These are phyloP conservation scores for Epinotia ramella DNA, from an alignment of 2,888 invertebrate species.

Conservation along the genomic window DNA sequence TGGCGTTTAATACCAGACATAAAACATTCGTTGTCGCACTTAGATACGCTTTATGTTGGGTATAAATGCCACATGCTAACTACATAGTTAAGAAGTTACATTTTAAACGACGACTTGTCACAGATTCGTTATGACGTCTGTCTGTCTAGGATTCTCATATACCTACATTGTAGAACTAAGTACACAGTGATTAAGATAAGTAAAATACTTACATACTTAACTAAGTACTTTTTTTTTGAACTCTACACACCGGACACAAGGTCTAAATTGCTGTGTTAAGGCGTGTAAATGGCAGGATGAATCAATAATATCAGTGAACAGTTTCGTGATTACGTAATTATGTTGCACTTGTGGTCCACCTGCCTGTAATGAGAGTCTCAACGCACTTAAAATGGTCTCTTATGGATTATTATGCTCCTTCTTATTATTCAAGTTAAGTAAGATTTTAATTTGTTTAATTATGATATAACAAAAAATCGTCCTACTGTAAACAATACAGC, in stretches of 20 bases:
- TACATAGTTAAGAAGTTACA: not conserved
- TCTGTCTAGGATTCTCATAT: conserved; percentile 20
- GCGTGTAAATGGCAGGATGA: not conserved
- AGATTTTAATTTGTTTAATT: too few species aligned
- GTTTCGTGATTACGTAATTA: conserved; percentile 35
- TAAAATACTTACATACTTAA: conserved; percentile 6
- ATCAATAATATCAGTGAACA: conserved; percentile 24
- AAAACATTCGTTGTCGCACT: too few species aligned
- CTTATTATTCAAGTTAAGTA: too few species aligned
- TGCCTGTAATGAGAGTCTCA: conserved; percentile 12
- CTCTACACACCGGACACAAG: not conserved
- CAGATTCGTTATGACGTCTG: conserved; percentile 7
- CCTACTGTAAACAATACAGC: too few species aligned
- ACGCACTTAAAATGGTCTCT: not conserved
- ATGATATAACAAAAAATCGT: too few species aligned
- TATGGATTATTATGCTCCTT: not conserved
- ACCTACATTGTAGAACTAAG: not conserved
- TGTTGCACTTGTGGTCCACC: conserved; percentile 9
- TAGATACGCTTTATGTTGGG: too few species aligned
- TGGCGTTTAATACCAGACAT: too few species aligned
- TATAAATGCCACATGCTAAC: too few species aligned
- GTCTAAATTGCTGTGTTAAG: not conserved
- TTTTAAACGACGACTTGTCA: not conserved
- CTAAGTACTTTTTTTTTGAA: not conserved
- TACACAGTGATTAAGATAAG: conserved; percentile 27